phyloP scores from a whole-genome alignment of 2,888 invertebrate species.

The Torymus texanus region DNA sequence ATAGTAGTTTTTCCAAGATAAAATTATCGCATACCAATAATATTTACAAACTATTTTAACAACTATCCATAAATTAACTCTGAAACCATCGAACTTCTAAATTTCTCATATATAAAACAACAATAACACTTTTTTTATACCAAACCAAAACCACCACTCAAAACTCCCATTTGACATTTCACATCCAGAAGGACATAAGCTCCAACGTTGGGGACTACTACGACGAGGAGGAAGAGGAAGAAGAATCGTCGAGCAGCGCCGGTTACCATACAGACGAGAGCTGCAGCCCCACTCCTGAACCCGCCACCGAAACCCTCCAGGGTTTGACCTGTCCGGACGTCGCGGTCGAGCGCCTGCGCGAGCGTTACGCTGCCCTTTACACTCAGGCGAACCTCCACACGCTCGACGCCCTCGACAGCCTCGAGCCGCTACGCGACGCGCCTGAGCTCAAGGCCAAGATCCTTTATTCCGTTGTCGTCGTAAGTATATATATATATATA shows the following conservation, averaged over 20 bases:
- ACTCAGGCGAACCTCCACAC: conserved; percentile 89
- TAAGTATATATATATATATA: conserved; percentile 77
- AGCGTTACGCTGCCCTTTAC: conserved; percentile 90
- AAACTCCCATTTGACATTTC: no score
- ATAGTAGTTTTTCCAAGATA: no score
- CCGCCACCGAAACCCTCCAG: conserved; percentile 54
- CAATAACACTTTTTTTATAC: no score
- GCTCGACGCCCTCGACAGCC: conserved; percentile 88
- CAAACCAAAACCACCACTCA: no score
- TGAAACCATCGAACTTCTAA: no score
- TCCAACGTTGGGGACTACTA: conserved; percentile 1
- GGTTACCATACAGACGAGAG: conserved; percentile 73
- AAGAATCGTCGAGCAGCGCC: conserved; percentile 69
- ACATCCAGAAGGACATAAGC: background rate
- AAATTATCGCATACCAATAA: no score
- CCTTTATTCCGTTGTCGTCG: conserved; percentile 96
- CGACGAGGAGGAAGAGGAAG: conserved; percentile 66
- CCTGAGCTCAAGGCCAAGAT: conserved; percentile 95
- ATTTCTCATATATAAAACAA: no score
- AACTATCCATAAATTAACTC: no score
- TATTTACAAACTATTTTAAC: no score
- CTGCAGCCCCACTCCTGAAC: conserved; percentile 67
- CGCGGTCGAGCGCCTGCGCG: conserved; percentile 78
- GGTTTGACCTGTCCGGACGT: conserved; percentile 57
- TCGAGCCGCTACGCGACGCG: conserved; percentile 88